Conservation (phyloP, 1,140 invertebrate species). For the Ectropis grisescens region DNA sequence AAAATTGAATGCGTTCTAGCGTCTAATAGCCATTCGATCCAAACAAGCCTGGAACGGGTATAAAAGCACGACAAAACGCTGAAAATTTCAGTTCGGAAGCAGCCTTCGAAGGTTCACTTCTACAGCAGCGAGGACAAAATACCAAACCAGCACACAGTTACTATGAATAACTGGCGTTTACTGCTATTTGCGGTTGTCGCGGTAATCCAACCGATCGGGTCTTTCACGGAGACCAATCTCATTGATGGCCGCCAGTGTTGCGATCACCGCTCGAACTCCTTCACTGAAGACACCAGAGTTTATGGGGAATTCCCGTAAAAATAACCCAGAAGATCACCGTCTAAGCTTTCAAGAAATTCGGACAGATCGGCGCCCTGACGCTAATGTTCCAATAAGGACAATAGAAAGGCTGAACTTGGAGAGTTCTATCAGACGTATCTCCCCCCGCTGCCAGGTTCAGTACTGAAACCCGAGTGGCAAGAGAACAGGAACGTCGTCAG, state of each 20-base stretch:
- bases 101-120: conserved; percentile 27
- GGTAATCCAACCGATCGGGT: conserved; percentile 34
- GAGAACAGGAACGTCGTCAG: no score
- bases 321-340: no score
- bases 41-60: conserved; percentile 21
- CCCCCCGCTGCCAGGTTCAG: no score
- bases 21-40: conserved; percentile 47
- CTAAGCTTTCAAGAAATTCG: no score
- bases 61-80: conserved; percentile 27
- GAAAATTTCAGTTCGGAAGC: conserved; percentile 37
- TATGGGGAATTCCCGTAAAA: no score
- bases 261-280: conserved; percentile 14
- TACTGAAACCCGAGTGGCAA: no score
- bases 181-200: conserved; percentile 40
- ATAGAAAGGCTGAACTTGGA: no score
- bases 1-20: conserved; percentile 57
- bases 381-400: no score
- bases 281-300: conserved; percentile 9
- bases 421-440: no score
- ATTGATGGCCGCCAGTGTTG: conserved; percentile 44
- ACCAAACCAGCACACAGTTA: conserved; percentile 26
- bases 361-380: no score
- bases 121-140: conserved; percentile 20
- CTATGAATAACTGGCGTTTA: conserved; percentile 61
- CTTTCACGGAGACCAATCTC: conserved; percentile 31